Percentiles rank a stretch among this genome's conserved stretches.
These are phyloP conservation scores for Puffinus mauretanicus DNA, from an alignment of 2,113 vertebrate species.

Conservation along the genomic window DNA sequence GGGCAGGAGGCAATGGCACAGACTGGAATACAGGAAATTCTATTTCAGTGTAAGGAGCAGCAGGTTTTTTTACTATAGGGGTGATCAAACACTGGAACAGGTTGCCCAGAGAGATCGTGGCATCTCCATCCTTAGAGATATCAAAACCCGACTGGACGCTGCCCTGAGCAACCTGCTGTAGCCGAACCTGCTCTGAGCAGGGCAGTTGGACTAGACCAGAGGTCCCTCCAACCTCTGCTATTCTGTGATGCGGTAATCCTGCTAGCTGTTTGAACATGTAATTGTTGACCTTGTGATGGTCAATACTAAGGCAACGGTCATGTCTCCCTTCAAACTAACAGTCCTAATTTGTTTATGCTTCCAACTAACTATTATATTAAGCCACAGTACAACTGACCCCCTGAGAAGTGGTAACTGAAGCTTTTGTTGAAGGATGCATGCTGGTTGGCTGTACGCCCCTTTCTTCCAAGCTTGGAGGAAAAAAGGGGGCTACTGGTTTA, in stretches of 20 bases:
- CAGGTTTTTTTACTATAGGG: background rate
- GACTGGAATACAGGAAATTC: background rate
- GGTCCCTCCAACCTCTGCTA: background rate
- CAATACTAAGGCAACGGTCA: background rate
- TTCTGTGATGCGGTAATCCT: background rate
- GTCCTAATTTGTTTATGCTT: conserved; percentile 57
- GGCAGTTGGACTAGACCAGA: background rate
- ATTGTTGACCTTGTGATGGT: conserved; percentile 23
- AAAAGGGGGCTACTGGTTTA: background rate
- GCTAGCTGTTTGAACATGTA: background rate
- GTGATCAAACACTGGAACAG: background rate
- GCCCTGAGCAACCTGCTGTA: background rate
- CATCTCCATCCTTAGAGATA: background rate
- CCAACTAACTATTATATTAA: conserved; percentile 14
- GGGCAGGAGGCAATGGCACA: background rate
- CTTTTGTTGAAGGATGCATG: conserved; percentile 15
- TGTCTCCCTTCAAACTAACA: conserved; percentile 18
- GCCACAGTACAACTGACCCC: conserved; percentile 1
- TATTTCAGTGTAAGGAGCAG: background rate
- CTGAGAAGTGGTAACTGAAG: conserved; percentile 34
- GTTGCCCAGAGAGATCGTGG: background rate
- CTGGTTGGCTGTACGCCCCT: conserved; percentile 10
- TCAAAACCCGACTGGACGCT: background rate
- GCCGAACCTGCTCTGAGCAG: background rate
- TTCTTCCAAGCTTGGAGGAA: background rate